Conservation (phyloP, 2,113 vertebrate species). For the Jacana jacana region DNA sequence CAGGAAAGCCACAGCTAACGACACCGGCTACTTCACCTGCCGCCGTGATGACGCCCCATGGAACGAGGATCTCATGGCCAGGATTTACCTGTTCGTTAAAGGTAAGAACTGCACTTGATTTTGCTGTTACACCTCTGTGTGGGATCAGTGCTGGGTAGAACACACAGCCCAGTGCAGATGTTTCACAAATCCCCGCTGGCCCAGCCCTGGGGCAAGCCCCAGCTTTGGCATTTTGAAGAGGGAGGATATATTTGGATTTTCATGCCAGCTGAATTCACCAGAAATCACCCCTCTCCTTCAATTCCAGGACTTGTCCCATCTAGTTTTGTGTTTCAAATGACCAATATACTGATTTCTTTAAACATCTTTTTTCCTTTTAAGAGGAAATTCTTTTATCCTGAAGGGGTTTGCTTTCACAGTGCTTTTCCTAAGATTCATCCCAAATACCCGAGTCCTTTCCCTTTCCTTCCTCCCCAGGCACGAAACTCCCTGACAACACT, state of each 20-base stretch:
- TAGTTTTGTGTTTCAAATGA: not conserved
- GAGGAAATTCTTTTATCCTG: not conserved
- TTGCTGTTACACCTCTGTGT: accelerated
- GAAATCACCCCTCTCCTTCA: not conserved
- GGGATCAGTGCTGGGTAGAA: not conserved
- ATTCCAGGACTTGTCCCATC: not conserved
- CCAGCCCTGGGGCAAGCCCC: not conserved
- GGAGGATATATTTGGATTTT: not conserved
- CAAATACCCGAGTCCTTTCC: not conserved
- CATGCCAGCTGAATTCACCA: not conserved
- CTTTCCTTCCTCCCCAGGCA: not conserved
- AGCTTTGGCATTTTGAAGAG: not conserved
- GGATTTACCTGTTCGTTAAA: slow-evolving; percentile 81
- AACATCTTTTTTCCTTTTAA: not conserved
- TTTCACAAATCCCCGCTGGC: not conserved
- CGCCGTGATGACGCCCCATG: not conserved
- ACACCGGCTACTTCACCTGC: slow-evolving; percentile 83
- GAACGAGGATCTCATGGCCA: slow-evolving; percentile 16
- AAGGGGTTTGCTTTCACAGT: not conserved
- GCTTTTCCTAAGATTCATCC: not conserved
- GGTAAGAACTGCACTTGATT: slow-evolving; percentile 65
- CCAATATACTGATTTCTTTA: not conserved
- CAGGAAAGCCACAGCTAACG: slow-evolving; percentile 45
- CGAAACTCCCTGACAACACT: not conserved
- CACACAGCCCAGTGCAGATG: not conserved